These are phyloP conservation scores for Athene cunicularia DNA, from an alignment of 2,113 vertebrate species.

Conservation along the genomic window DNA sequence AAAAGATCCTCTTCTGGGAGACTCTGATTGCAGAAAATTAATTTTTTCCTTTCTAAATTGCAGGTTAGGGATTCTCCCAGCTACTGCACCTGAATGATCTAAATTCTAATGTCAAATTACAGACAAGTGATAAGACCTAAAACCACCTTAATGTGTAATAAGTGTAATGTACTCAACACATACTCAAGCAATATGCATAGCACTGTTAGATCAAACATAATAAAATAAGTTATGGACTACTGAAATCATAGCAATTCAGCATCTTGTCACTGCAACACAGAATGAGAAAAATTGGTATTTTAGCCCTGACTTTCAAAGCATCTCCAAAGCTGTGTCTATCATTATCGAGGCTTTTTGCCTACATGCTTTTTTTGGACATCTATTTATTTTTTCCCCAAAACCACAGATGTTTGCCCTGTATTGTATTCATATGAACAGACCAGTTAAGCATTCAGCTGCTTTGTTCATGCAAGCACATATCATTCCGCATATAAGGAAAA, in stretches of 20 bases:
- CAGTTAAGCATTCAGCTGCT: neutral
- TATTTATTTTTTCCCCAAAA: neutral
- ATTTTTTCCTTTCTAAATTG: neutral
- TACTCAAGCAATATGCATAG: neutral
- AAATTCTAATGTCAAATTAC: neutral
- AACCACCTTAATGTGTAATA: neutral
- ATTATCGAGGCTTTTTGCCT: neutral
- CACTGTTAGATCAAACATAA: neutral
- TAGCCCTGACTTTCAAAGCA: neutral
- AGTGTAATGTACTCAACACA: neutral
- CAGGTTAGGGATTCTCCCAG: neutral
- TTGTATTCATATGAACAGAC: neutral
- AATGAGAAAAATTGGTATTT: neutral
- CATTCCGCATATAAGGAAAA: neutral
- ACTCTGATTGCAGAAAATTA: neutral
- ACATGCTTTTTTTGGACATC: neutral
- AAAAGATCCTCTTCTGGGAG: neutral
- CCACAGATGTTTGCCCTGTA: neutral
- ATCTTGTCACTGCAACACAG: neutral
- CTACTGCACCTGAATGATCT: neutral
- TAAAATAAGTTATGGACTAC: neutral
- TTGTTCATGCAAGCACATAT: neutral
- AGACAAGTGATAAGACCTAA: neutral
- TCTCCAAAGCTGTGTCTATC: neutral
- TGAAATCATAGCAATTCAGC: conserved; percentile 19